phyloP scores from a whole-genome alignment of 2,113 vertebrate species.

The Mus spicilegus region DNA sequence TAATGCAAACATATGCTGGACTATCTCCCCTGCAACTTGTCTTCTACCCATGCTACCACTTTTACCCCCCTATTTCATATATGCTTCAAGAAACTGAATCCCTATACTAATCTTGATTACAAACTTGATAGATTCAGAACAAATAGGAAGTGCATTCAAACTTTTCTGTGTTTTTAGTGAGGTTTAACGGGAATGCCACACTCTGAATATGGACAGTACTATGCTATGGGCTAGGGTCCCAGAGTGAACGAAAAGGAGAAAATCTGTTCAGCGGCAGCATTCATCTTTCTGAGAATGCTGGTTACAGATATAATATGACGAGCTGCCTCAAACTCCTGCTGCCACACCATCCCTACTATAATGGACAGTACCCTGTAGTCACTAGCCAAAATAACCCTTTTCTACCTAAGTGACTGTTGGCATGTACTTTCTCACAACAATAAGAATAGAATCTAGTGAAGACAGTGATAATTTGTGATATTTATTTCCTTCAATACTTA shows the following conservation, averaged over 20 bases:
- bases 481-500: background rate
- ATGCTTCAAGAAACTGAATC: background rate
- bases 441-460: background rate
- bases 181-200: background rate
- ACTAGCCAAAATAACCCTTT: background rate
- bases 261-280: background rate
- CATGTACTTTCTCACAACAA: background rate
- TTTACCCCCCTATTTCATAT: background rate
- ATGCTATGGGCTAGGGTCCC: background rate
- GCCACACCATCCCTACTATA: fast-evolving
- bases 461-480: background rate
- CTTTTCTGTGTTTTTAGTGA: background rate
- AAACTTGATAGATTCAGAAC: background rate
- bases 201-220: background rate
- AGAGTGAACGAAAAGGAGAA: background rate
- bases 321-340: background rate
- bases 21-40: background rate
- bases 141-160: background rate
- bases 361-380: too few species aligned
- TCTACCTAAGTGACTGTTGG: background rate
- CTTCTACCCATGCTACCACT: background rate
- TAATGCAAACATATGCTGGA: too few species aligned
- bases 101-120: background rate
- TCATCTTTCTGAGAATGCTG: background rate
- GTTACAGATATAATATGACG: background rate